Evolutionary conservation across 2,888 invertebrate species (phyloP), one percentile per base, ranked within the genome.

Genomic region (Hirtodrosophila trivittata): DNA sequence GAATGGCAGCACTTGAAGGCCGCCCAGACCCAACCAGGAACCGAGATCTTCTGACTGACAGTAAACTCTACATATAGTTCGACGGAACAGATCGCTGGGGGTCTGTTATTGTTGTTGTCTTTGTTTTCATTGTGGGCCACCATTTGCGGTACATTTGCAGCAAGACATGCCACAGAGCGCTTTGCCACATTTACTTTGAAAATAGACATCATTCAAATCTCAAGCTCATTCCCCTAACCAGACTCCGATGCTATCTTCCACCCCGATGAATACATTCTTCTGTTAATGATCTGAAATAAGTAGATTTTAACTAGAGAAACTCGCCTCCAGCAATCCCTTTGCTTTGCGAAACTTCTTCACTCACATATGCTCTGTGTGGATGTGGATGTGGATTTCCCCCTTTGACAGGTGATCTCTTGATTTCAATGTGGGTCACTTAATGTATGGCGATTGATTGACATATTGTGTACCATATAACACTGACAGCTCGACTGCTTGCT

Each of bases 101-200:
- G 80, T 85, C 86, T 43, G 30, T 18, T 21, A n/a, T 33, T 16
- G 33, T 12, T 12, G 12, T 25, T 55, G 16, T 33, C 42, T 5
- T 21, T 54, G 26, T 37, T 28, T 12, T 37, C 30, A 50, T 63
- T 50, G 9, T 43, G 43, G 21, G 55, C 63, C 67, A 63, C 57
- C 69, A 66, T 77, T 75, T 66, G 68, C 56, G 87, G 77, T 72
- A 85, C 87, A 83, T 77, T 87, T 87, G 66, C 58, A 47, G 33
- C 45, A 37, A 68, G 51, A 65, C 63, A 77, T 74, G 66, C 68
- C 71, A 42, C 54, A 37, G 42, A 49, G 42, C 76, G 69, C 71
- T 75, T 57, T 77, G 86, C 81, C 62, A 70, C 86, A 86, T 86
- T 86, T 77, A 71, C 77, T 67, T 62, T 72, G 51, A 60, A 88